These are phyloP conservation scores for Propithecus perrieri DNA, from an alignment of 2,797 vertebrate genomes.

Conservation along the genomic window DNA sequence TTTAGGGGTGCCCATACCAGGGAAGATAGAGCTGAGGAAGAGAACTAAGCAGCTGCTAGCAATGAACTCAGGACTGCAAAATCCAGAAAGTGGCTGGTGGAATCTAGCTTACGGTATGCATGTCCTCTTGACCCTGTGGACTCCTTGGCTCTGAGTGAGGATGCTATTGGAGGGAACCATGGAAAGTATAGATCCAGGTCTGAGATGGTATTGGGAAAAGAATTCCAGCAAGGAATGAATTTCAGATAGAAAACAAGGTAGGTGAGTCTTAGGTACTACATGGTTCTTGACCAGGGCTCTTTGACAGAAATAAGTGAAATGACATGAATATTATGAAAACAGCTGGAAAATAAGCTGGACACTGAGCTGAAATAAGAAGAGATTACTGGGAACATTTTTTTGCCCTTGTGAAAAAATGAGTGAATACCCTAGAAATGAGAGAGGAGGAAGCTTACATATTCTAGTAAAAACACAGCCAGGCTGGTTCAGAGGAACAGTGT, in stretches of 20 bases:
- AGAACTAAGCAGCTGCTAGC: not conserved
- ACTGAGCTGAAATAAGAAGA: not conserved
- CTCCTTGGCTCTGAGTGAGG: not conserved
- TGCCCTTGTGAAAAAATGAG: not conserved
- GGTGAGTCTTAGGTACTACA: not conserved
- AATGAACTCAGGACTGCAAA: not conserved
- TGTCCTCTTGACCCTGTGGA: not conserved
- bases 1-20: not conserved
- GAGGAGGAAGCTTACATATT: not conserved
- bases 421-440: not conserved
- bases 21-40: not conserved
- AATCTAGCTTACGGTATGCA: too few relatives aligned
- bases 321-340: not conserved
- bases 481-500: not conserved
- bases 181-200: not conserved
- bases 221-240: not conserved
- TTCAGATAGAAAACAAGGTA: not conserved
- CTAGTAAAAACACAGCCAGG: not conserved
- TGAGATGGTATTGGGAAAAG: not conserved
- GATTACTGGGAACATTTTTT: not conserved
- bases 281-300: not conserved
- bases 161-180: not conserved
- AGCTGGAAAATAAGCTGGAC: not conserved
- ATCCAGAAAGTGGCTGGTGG: not conserved
- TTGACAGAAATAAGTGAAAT: not conserved